Conservation (phyloP, 2,113 vertebrate species). For the Tragulus kanchil region DNA sequence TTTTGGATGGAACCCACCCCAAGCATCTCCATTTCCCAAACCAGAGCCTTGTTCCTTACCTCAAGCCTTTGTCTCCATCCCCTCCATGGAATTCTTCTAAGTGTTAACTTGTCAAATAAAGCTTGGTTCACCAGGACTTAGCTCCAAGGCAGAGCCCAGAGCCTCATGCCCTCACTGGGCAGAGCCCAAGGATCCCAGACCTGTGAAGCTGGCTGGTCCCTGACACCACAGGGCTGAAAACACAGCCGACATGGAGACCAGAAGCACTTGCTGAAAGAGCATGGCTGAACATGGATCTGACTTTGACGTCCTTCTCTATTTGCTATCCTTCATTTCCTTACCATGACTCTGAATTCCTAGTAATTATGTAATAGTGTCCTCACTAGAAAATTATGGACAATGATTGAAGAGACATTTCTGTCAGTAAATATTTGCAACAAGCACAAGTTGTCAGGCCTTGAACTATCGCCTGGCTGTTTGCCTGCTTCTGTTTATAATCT, state of each 20-base stretch:
- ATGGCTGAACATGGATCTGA: not conserved
- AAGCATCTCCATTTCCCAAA: not conserved
- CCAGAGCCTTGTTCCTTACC: not conserved
- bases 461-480: no score
- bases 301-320: not conserved
- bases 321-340: not conserved
- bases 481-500: not conserved
- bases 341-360: not conserved
- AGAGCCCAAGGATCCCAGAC: not conserved
- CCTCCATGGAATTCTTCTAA: not conserved
- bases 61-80: not conserved
- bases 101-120: not conserved
- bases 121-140: not conserved
- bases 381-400: not conserved
- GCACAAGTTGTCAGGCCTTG: no score
- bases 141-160: not conserved
- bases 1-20: accelerated
- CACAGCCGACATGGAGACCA: not conserved
- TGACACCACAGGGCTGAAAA: not conserved
- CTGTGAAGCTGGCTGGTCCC: not conserved
- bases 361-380: not conserved
- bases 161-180: not conserved
- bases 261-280: not conserved
- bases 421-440: not conserved
- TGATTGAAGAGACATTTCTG: not conserved